Evolutionary conservation across 2,888 invertebrate species (phyloP).

Genomic region (Ceratothoa steindachneri): DNA sequence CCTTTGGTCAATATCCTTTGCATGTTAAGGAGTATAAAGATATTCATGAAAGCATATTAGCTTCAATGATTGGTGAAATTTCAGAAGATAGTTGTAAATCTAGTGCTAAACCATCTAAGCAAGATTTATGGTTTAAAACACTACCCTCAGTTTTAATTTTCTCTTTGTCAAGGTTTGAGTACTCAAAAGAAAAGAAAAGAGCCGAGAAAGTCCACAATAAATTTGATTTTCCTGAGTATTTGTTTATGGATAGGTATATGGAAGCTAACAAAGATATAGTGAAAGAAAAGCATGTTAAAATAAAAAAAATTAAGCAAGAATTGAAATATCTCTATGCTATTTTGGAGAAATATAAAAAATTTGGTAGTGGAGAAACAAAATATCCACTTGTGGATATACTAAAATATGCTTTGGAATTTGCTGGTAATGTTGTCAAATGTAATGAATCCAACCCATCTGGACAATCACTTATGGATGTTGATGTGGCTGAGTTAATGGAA

Average conservation of each 20-base stretch:
- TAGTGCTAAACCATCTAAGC: conserved; percentile 5
- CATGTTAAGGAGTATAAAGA: conserved; percentile 55
- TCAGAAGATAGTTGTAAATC: conserved; percentile 17
- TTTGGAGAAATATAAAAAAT: conserved; percentile 34
- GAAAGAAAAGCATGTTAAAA: conserved; percentile 53
- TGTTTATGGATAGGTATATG: conserved; percentile 56
- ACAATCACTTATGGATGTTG: conserved; percentile 28
- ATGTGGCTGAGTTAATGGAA: conserved; percentile 29
- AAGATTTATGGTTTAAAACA: conserved; percentile 55
- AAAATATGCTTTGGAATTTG: conserved; percentile 55
- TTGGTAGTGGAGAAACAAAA: conserved; percentile 52
- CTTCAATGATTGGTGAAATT: conserved; percentile 53
- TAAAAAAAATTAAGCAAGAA: conserved; percentile 50
- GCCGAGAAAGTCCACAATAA: conserved; percentile 57
- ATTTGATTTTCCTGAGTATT: conserved; percentile 55
- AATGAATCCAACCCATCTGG: conserved; percentile 20
- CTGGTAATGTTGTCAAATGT: conserved; percentile 50
- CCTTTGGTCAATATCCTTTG: conserved; percentile 56
- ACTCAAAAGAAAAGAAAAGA: conserved; percentile 54
- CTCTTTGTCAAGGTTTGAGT: conserved; percentile 56
- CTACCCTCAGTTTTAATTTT: conserved; percentile 55
- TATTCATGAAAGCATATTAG: conserved; percentile 55
- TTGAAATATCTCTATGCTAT: conserved; percentile 25
- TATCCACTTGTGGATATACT: conserved; percentile 54
- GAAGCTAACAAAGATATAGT: conserved; percentile 54